Evolutionary conservation across 1,140 invertebrate species (phyloP).

Genomic region (Achroia grisella): DNA sequence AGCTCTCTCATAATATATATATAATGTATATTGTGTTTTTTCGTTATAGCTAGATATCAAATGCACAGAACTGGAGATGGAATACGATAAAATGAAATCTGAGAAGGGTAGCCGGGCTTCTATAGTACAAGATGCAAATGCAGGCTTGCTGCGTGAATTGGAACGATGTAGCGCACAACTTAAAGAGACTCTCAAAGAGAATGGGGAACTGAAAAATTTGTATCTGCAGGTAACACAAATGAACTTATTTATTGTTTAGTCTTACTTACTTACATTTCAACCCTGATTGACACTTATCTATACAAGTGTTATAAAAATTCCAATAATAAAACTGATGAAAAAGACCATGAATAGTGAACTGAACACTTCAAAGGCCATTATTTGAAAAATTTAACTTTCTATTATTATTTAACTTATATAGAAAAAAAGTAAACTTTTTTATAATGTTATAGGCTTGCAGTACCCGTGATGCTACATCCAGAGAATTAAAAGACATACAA

Average conservation of each 20-base stretch:
- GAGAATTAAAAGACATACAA: conserved; percentile 56
- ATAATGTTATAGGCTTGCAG: conserved; percentile 55
- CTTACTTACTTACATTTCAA: no score
- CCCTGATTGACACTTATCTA: no score
- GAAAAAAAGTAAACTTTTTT: no score
- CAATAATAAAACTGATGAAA: no score
- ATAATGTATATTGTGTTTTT: conserved; percentile 6
- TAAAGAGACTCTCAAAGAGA: conserved; percentile 52
- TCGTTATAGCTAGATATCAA: conserved; percentile 48
- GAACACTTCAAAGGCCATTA: no score
- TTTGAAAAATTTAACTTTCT: no score
- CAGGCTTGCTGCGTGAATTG: conserved; percentile 49
- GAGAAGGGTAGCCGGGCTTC: conserved; percentile 49
- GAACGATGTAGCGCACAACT: conserved; percentile 50
- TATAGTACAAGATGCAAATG: conserved; percentile 46
- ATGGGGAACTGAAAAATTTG: conserved; percentile 55
- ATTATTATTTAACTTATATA: no score
- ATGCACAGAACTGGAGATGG: conserved; percentile 53
- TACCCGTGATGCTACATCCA: conserved; percentile 37
- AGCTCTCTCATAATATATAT: not conserved
- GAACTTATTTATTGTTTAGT: no score
- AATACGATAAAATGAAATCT: conserved; percentile 44
- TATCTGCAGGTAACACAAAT: conserved; percentile 64
- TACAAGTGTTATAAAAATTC: no score
- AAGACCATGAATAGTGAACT: no score